A percentile compares a stretch with the other conserved stretches of the same genome.
Evolutionary conservation across 2,113 vertebrate species (phyloP).

Genomic region (Neogobius melanostomus): DNA sequence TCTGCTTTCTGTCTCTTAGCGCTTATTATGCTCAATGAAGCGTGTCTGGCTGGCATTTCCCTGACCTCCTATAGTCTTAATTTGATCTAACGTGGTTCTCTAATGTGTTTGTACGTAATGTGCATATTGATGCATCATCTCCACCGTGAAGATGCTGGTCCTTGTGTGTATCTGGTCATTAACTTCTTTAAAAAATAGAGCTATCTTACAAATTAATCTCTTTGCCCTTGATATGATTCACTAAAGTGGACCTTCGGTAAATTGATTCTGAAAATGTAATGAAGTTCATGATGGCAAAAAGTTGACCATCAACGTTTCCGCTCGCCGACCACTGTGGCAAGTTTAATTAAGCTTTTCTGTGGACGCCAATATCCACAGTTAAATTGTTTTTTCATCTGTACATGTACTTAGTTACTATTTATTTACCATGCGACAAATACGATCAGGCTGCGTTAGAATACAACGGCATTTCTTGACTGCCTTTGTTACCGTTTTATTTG

Average conservation of each 20-base stretch:
- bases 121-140: background rate
- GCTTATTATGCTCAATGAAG: constrained; percentile 4
- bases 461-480: constrained; percentile 8
- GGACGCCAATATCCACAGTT: no score
- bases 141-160: background rate
- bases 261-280: background rate
- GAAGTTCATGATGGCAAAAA: no score
- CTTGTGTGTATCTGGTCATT: background rate
- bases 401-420: no score
- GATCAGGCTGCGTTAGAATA: background rate
- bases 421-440: no score
- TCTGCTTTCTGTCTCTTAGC: background rate
- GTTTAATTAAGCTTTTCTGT: no score
- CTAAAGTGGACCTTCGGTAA: background rate
- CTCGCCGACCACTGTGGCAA: no score
- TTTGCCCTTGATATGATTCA: background rate
- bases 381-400: no score
- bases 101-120: background rate
- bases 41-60: background rate
- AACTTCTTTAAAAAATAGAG: background rate
- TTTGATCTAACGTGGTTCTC: background rate
- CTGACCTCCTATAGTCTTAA: background rate
- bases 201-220: background rate
- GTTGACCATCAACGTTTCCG: no score
- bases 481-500: constrained; percentile 17